Base-by-base conservation (phyloP, 2,888 invertebrate genomes). In the Sialis fuliginosa region DNA sequence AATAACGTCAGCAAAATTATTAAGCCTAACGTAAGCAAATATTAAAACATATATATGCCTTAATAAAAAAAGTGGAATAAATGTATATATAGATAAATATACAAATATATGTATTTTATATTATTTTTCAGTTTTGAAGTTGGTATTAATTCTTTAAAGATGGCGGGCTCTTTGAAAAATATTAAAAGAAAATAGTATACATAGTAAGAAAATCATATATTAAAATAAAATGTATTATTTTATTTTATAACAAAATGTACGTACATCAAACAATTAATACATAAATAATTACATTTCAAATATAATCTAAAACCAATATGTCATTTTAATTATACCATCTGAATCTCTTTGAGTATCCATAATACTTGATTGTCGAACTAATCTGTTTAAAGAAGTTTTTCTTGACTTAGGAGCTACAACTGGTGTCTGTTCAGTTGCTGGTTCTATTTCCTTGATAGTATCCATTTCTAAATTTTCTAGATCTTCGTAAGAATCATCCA, bases 321-420 rank as follows among this genome's bases (percentile, higher is more conserved):
- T 85, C 72, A 89, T 78, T 61, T 80, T 85, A 63, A 89, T 81
- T 45, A 78, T 79, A 9, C 89, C 89, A 57, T 85, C 81, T 2
- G 75, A 70, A 54, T 82, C 79, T 49, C 80, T 73, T 51, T 87
- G 88, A 1, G 88, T 88, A 56, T 89, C 88, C 72, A 89, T 75
- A 8, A 79, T 71, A 62, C 87, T 88, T 46, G 79, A 72, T 62
- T 89, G 89, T 6, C 86, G 74, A 7, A 80, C 80, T 34, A 90
- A 64, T 56, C 78, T 74, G 39, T 76, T 74, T 71, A 81, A 76
- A 0, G 81, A 80, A 50, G 63, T 66, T 32, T 73, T 66, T 47
- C 75, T 58, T 42, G 61, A 57, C 30, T 51, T 39, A 5, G 55
- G 52, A 6, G 33, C 56, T 42, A 65, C 66, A 32, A 68, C 54